These are phyloP conservation scores for Lerista edwardsae DNA, from an alignment of 2,797 vertebrate genomes.

Conservation along the genomic window DNA sequence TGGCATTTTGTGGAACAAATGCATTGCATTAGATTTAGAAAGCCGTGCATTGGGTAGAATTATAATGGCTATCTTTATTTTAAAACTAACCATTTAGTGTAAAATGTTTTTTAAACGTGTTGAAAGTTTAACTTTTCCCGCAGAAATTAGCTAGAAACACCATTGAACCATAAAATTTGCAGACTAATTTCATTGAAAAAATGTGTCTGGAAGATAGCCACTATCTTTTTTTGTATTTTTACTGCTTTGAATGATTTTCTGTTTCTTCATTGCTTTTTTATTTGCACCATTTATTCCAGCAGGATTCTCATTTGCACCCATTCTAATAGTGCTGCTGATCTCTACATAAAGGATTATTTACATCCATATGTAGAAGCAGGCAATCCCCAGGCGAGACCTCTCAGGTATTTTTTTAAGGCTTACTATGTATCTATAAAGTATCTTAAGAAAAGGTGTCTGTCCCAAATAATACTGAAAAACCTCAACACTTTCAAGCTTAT, in stretches of 20 bases:
- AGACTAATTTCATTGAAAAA: conserved; percentile 56
- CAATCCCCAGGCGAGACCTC: conserved; percentile 97
- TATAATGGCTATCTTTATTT: conserved; percentile 40
- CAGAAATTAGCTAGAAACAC: conserved; percentile 48
- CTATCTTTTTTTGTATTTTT: conserved; percentile 77
- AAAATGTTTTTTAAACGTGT: conserved; percentile 46
- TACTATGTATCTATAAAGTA: conserved; percentile 79
- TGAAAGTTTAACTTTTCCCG: conserved; percentile 49
- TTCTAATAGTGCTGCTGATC: conserved; percentile 99
- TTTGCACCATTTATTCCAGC: conserved; percentile 84
- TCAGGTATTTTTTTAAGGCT: conserved; percentile 91
- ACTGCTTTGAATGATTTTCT: conserved; percentile 83
- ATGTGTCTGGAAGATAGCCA: conserved; percentile 70
- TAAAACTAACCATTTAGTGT: conserved; percentile 40
- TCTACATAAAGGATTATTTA: conserved; percentile 99
- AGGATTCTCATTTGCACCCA: conserved; percentile 99
- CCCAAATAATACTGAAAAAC: conserved; percentile 65
- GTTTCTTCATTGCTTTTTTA: conserved; percentile 83
- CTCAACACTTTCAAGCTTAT: conserved; percentile 59
- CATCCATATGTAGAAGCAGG: conserved; percentile 99
- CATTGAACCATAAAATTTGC: conserved; percentile 34
- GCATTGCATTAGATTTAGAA: conserved; percentile 23
- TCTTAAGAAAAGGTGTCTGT: conserved; percentile 86
- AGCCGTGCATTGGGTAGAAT: conserved; percentile 39
- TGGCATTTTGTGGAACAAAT: conserved; percentile 17